Base-by-base conservation (phyloP, 2,888 invertebrate species). In the Metellina segmentata region DNA sequence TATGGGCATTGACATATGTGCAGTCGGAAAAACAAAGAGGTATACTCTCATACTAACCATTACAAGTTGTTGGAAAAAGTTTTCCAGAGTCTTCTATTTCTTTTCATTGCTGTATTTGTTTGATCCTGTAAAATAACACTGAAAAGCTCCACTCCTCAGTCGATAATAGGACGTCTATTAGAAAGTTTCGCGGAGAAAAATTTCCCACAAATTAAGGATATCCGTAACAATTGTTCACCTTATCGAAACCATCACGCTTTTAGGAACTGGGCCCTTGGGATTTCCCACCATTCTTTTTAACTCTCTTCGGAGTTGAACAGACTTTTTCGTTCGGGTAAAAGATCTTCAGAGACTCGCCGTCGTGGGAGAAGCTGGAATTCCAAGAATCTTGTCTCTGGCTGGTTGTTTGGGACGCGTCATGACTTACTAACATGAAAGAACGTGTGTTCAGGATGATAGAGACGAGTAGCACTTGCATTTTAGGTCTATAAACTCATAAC, bases 201-300 rank as follows among this genome's bases (percentile, higher is more conserved):
- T 71, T 49, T 34, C 16, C 78, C 20, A 13, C 49, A 82, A 82
- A 88, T 88, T 88, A 88, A 81, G 70, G 72, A 81, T 88, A 81
- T 81, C 81, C 20, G 77, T 70, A 89, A 82, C 89, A 89, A 89
- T 89, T 82, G 82, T n/a, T 85, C 77, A 34, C 78, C 61, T 82
- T 89, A 89, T 89, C 77, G 81, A 70, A 78, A 81, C 81, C 77
- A 89, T 79, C 89, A 52, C 82, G 83, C 85, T 89, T 78, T 70
- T 78, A 71, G 82, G 83, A 85, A 89, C 83, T 83, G 89, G 70
- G 79, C 89, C 85, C 61, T 11, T 1, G 83, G 79, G 89, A 61
- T 79, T 77, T 19, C 4, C 69, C 20, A 77, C 71, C 20, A 53
- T 85, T 79, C 72, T 85, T 88, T 77, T 85, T 72, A 8, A 52